phyloP scores from a whole-genome alignment of 2,888 invertebrate genomes.

The Netelia fuscicornis region DNA sequence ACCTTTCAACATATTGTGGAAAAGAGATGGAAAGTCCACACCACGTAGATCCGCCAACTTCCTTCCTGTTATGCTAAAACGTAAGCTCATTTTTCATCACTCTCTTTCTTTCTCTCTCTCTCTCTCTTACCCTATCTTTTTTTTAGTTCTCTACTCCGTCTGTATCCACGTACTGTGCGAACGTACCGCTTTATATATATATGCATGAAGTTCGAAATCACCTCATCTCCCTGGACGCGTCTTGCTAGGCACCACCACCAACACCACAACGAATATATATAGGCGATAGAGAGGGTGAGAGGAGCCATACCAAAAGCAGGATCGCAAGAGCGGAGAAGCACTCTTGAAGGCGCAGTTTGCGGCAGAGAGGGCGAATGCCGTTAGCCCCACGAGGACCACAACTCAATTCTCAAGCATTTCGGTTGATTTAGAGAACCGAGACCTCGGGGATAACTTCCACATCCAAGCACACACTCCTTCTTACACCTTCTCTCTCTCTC shows the following conservation, averaged over 20 bases:
- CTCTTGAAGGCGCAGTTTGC: conserved; percentile 63
- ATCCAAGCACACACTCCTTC: conserved; percentile 32
- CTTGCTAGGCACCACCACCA: conserved; percentile 13
- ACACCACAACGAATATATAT: not conserved
- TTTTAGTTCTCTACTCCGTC: not conserved
- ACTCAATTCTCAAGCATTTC: conserved; percentile 80
- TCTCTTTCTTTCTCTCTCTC: not conserved
- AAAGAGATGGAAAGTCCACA: conserved; percentile 37
- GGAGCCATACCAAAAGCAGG: conserved; percentile 21
- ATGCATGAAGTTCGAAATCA: conserved; percentile 32
- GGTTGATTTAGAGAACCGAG: conserved; percentile 78
- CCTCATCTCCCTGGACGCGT: conserved; percentile 39
- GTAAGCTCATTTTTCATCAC: conserved; percentile 30
- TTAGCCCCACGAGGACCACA: conserved; percentile 78
- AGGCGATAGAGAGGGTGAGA: conserved; percentile 19
- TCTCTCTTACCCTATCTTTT: not conserved
- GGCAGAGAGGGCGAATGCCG: conserved; percentile 54
- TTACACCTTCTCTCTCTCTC: conserved; percentile 44
- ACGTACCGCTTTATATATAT: not conserved
- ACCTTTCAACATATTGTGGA: conserved; percentile 35
- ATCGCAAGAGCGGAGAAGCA: conserved; percentile 52
- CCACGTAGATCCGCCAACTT: conserved; percentile 31
- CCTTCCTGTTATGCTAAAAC: conserved; percentile 15
- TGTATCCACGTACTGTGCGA: not conserved
- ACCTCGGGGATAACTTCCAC: conserved; percentile 68